A percentile compares a stretch with the other conserved stretches of the same genome.
phyloP scores from a whole-genome alignment of 2,888 invertebrate genomes.

The Fragum whitleyi region DNA sequence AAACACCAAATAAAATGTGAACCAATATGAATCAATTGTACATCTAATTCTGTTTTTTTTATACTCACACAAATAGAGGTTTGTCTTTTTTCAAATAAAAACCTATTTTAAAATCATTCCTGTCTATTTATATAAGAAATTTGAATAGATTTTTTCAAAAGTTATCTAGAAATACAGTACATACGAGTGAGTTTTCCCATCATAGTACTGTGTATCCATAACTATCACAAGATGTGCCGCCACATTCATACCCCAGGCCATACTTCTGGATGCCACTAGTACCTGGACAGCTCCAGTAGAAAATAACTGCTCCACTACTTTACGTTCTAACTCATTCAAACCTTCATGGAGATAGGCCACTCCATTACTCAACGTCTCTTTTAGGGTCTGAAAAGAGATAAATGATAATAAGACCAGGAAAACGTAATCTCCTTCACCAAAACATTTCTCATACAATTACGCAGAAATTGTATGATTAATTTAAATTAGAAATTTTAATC shows the following conservation, averaged over 20 bases:
- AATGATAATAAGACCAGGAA: neutral
- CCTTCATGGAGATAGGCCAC: conserved; percentile 99
- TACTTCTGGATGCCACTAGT: conserved; percentile 95
- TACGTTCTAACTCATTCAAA: conserved; percentile 92
- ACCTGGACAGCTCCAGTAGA: conserved; percentile 95
- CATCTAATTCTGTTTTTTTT: too few relatives aligned
- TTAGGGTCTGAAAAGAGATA: conserved; percentile 89
- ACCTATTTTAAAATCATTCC: too few relatives aligned
- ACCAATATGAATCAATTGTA: too few relatives aligned
- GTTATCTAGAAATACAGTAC: conserved; percentile 26
- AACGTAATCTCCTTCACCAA: too few relatives aligned
- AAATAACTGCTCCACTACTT: conserved; percentile 96
- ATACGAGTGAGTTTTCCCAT: conserved; percentile 88
- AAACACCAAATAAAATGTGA: too few relatives aligned
- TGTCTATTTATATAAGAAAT: too few relatives aligned
- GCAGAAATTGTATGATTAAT: too few relatives aligned
- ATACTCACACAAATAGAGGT: too few relatives aligned
- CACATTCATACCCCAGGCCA: conserved; percentile 96
- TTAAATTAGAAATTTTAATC: too few relatives aligned
- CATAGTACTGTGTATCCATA: conserved; percentile 97
- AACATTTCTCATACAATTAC: too few relatives aligned
- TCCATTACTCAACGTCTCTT: conserved; percentile 96
- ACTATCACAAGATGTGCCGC: conserved; percentile 97
- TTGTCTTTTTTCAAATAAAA: too few relatives aligned
- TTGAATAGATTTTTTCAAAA: too few relatives aligned